phyloP scores from a whole-genome alignment of 2,113 vertebrate species.

The Fregetta grallaria region DNA sequence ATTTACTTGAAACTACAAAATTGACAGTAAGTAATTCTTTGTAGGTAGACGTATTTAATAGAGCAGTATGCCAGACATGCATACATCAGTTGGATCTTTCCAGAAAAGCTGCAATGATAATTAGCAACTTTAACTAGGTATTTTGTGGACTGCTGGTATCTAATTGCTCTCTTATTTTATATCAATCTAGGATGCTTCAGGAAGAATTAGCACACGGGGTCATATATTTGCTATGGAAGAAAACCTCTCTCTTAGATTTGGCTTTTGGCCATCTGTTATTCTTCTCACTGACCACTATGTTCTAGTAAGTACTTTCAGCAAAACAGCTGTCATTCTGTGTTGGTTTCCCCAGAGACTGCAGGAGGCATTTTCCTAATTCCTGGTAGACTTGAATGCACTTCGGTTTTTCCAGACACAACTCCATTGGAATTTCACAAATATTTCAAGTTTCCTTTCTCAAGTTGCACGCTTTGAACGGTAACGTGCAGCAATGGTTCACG shows the following conservation, averaged over 20 bases:
- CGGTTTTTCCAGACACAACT: background rate
- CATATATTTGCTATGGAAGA: constrained; percentile 88
- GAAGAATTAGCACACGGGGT: constrained; percentile 72
- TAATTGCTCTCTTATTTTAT: constrained; percentile 3
- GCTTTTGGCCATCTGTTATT: constrained; percentile 86
- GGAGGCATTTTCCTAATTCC: background rate
- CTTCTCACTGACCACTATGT: constrained; percentile 89
- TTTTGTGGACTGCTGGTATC: background rate
- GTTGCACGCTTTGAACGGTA: background rate
- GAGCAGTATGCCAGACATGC: background rate
- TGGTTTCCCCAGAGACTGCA: background rate
- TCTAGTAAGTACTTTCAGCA: constrained; percentile 75
- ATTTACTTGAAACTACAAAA: background rate
- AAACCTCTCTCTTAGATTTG: constrained; percentile 80
- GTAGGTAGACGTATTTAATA: background rate
- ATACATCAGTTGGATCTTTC: background rate
- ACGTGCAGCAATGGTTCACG: background rate
- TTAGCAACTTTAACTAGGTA: background rate
- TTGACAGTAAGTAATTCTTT: background rate
- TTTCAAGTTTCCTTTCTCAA: background rate
- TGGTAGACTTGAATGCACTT: background rate
- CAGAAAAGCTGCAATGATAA: background rate
- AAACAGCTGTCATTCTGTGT: background rate
- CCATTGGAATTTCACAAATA: background rate
- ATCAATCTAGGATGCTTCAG: constrained; percentile 82